Conservation (phyloP, 2,797 vertebrate genomes). For the Propithecus deckenii region DNA sequence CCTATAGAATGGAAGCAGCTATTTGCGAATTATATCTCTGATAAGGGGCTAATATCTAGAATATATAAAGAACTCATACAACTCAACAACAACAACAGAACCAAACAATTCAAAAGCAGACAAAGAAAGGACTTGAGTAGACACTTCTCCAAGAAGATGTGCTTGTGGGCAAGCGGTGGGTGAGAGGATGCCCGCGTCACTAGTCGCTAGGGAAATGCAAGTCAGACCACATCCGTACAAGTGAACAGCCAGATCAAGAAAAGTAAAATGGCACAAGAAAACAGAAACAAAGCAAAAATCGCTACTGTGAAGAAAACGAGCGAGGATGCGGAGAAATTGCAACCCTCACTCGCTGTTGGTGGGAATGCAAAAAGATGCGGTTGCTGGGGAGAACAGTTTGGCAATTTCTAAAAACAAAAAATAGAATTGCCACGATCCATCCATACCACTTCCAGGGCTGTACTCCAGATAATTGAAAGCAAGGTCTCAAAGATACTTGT, state of each 20-base stretch:
- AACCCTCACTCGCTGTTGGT: fast-evolving
- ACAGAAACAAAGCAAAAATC: no score
- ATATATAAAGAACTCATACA: background rate
- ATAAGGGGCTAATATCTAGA: background rate
- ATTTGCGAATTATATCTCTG: background rate
- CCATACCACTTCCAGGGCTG: background rate
- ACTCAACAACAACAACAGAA: background rate
- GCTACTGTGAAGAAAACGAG: background rate
- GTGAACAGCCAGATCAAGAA: background rate
- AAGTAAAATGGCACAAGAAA: no score
- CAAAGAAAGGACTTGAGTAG: background rate
- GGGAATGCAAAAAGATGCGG: background rate
- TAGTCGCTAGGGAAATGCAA: background rate
- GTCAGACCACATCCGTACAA: background rate
- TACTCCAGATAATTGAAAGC: background rate
- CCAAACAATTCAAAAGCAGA: background rate
- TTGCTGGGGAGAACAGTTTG: background rate
- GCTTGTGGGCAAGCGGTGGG: no score
- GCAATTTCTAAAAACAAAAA: background rate
- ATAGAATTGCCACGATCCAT: no score
- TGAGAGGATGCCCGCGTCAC: background rate
- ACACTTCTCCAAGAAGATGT: background rate
- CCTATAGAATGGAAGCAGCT: background rate
- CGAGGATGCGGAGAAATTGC: background rate
- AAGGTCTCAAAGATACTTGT: no score